phyloP scores from a whole-genome alignment of 2,113 vertebrate genomes.

The Candoia aspera region DNA sequence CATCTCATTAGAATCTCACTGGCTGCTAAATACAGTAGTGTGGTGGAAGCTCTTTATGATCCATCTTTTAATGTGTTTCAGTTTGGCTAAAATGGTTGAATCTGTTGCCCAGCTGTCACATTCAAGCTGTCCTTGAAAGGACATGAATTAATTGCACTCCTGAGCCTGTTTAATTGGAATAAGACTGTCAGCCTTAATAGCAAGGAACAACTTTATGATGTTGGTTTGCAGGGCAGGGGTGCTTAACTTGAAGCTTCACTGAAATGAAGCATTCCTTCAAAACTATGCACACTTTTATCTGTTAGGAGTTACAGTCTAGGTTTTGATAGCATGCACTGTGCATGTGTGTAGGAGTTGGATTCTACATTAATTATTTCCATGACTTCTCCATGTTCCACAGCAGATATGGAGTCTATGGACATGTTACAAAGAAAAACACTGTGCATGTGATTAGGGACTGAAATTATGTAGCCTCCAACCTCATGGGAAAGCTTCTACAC shows the following conservation, averaged over 20 bases:
- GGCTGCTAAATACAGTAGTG: too few species aligned
- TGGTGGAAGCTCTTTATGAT: background rate
- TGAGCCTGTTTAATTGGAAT: background rate
- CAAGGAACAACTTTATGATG: background rate
- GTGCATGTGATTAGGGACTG: background rate
- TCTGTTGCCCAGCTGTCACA: background rate
- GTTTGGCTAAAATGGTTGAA: background rate
- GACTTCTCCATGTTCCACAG: background rate
- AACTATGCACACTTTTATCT: background rate
- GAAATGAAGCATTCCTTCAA: background rate
- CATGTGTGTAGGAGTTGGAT: background rate
- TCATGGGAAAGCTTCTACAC: background rate
- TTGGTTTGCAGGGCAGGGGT: background rate
- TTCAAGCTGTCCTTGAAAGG: background rate
- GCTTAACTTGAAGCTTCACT: background rate
- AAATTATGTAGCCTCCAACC: background rate
- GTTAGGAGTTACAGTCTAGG: background rate
- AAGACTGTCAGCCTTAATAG: background rate
- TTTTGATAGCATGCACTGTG: background rate
- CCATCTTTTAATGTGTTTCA: background rate
- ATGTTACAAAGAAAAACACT: background rate
- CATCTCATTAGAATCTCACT: too few species aligned
- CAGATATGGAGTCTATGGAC: background rate
- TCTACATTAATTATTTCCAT: background rate
- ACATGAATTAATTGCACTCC: background rate